These are phyloP conservation scores for Ellobius talpinus DNA, from an alignment of 2,113 vertebrate species.

Conservation along the genomic window DNA sequence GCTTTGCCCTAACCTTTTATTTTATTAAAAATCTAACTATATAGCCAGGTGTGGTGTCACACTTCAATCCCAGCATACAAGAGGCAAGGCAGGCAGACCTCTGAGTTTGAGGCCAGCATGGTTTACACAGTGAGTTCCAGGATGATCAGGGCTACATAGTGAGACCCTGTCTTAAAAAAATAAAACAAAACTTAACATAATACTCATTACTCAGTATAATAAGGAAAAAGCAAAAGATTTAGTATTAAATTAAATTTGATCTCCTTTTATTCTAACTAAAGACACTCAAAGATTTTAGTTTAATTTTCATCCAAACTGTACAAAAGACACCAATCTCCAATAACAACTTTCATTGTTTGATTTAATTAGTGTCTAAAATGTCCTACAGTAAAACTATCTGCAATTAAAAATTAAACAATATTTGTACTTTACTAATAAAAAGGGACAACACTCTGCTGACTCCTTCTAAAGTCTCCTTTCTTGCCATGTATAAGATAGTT, in stretches of 20 bases:
- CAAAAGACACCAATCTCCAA: not conserved
- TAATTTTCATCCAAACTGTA: not conserved
- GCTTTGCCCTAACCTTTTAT: not conserved
- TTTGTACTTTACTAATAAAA: not conserved
- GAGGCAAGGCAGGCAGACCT: not conserved
- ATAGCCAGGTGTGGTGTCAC: not conserved
- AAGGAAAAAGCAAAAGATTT: not conserved
- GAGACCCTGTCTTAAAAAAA: not conserved
- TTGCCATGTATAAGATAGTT: no score
- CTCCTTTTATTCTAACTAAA: not conserved
- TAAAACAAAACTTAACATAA: not conserved
- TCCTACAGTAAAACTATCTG: not conserved
- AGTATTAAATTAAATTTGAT: not conserved
- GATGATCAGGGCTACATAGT: not conserved
- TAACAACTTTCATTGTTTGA: not conserved
- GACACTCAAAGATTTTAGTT: not conserved
- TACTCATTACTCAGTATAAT: not conserved
- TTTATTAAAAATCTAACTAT: not conserved
- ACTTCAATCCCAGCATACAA: not conserved
- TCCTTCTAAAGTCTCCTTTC: no score
- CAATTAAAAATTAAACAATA: not conserved
- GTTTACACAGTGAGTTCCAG: not conserved
- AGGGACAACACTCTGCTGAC: no score
- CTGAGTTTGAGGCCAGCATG: not conserved
- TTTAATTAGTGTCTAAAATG: not conserved